A percentile compares a stretch with the other conserved stretches of the same genome.
Evolutionary conservation across 2,797 vertebrate species (phyloP).

Genomic region (Hybognathus amarus): DNA sequence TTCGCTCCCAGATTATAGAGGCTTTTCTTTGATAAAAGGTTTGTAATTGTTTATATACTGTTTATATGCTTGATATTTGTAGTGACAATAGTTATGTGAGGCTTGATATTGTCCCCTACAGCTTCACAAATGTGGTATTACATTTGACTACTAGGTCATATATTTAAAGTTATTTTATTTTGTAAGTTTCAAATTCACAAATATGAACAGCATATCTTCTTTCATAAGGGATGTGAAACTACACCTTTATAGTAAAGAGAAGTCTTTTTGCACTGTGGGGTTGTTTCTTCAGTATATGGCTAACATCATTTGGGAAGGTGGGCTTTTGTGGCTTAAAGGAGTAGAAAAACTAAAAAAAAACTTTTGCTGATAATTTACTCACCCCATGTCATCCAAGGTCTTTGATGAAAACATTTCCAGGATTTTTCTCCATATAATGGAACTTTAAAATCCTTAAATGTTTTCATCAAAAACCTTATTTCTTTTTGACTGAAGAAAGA

Average conservation of each 20-base stretch:
- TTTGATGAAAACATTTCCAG: no score
- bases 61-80: not conserved
- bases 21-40: constrained; percentile 96
- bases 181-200: not conserved
- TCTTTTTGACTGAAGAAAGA: no score
- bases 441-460: no score
- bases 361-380: no score
- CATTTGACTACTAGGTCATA: not conserved
- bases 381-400: no score
- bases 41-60: constrained; percentile 24
- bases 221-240: not conserved
- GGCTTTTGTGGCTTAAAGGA: not conserved
- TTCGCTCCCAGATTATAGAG: constrained; percentile 86
- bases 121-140: not conserved
- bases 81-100: not conserved
- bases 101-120: not conserved
- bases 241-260: not conserved
- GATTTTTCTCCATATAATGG: no score
- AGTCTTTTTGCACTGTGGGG: not conserved
- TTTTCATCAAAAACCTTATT: no score
- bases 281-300: not conserved
- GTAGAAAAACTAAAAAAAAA: no score
- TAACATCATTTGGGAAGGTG: not conserved
- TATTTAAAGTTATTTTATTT: not conserved
- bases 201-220: not conserved